Conservation (phyloP, 2,888 invertebrate genomes). For the Apeira syringaria region DNA sequence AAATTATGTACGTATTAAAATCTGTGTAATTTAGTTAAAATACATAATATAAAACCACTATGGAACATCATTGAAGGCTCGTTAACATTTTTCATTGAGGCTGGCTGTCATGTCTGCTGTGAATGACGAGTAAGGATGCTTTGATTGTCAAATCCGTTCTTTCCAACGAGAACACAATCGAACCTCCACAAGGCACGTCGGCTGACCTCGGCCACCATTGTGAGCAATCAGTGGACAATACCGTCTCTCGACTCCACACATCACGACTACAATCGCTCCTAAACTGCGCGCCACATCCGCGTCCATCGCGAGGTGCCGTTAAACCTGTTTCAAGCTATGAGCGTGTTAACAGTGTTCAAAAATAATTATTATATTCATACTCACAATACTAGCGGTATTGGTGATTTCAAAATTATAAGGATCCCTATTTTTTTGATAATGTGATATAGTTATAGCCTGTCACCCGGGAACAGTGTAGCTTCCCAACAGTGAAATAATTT, state of each 20-base stretch:
- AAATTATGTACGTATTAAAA: no score
- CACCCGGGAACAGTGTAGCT: no score
- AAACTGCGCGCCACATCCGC: slow-evolving; percentile 52
- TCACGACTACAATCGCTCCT: slow-evolving; percentile 47
- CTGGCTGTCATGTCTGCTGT: no score
- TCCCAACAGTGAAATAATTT: no score
- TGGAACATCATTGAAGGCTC: no score
- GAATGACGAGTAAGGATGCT: slow-evolving; percentile 21
- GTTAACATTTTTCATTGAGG: no score
- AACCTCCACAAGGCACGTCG: slow-evolving; percentile 44
- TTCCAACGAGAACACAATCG: slow-evolving; percentile 57
- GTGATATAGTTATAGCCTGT: no score
- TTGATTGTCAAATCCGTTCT: slow-evolving; percentile 19
- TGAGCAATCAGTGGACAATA: slow-evolving; percentile 51
- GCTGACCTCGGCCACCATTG: slow-evolving; percentile 64
- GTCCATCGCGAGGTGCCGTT: slow-evolving; percentile 49
- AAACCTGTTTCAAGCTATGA: slow-evolving; percentile 50
- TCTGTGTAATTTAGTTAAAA: no score
- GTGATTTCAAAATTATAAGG: no score
- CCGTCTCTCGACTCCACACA: slow-evolving; percentile 34
- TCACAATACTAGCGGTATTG: no score
- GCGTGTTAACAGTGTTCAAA: slow-evolving; percentile 47
- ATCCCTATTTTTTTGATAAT: no score
- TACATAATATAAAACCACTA: no score
- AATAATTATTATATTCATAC: slow-evolving; percentile 13